Base-by-base conservation (phyloP, 1,140 invertebrate species). In the Andrena cerasifolii region DNA sequence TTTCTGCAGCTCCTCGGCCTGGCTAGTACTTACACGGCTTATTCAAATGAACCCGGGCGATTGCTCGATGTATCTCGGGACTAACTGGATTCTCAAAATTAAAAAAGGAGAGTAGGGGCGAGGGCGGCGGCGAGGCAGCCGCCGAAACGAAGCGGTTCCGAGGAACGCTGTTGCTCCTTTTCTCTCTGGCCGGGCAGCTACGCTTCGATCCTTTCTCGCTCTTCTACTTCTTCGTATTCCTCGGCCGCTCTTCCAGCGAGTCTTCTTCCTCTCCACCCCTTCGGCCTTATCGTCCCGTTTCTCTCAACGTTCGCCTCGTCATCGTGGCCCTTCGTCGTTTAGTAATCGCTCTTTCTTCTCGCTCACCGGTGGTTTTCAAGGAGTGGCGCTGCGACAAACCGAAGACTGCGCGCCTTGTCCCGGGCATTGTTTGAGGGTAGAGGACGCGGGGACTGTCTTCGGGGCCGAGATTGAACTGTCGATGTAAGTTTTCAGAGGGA, bases 31-130 rank as follows among this genome's bases (percentile, higher is more conserved):
- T 91, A 91, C 90, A 89, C 82, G 88, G 90, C 89, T 91, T 91
- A 91, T 91, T 91, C 90, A 91, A 91, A 91, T 91, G 90, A 91
- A 91, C 63, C 71, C 45, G 80, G 56, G 84, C 4, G 87, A 88
- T 89, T 85, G 88, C 87, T 86, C 81, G 89, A 90, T 90, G 88
- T 88, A 89, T 91, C 89, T 89, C 84, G 81, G 74, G 80, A 63
- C 84, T 90, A 90, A 90, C 89, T 90, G 90, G 89, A 91, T 90
- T 91, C 90, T 91, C 74, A 91, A 91, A 90, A 91, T 91, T 91
- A 88, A 91, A 90, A 89, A 90, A 90, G 78, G 87, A 88, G 84
- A 84, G 67, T 75, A 81, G 26, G 61, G 21, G 24, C 28, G 8
- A 58, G 36, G 26, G 26, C 12, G 73, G 47, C 3, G 49, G 2